Base-by-base conservation (phyloP, 2,113 vertebrate genomes). In the Recurvirostra avosetta region DNA sequence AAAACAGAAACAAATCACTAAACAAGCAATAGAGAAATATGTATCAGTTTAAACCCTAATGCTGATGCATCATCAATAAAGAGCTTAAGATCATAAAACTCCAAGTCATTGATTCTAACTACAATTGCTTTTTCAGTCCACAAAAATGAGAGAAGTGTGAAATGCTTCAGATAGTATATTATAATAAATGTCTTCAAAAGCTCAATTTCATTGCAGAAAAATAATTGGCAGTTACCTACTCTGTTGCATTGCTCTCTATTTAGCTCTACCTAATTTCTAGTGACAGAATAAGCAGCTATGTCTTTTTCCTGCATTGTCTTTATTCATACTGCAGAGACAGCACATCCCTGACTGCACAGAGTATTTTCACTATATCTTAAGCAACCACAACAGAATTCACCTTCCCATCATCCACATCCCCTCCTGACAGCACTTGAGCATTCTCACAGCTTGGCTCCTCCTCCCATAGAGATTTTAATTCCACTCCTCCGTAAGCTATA, bases 231-330 rank as follows among this genome's bases (percentile, higher is more conserved):
- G 45, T 30, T 68, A 29, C 11, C 34, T 34, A 21, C 22, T 43
- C 22, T 63, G 50, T 67, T 82, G 29, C n/a, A 63, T 19, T 52
- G 30, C 27, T 65, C 61, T 73, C 59, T 47, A 15, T 53, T 77
- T 62, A 91, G 32, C 13, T 38, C 18, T 78, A 29, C 41, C 43
- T 67, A 86, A 43, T 66, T 87, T 80, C 81, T 40, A 41, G 43
- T 26, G 15, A 56, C 5, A 36, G 47, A 83, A 87, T 26, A 50
- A 78, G 36, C 67, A 86, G n/a, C 20, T 84, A 8, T 12, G 5
- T 41, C 7, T 62, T 88, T 90, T 79, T 55, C 41, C 72, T 77
- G 17, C 0, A 0, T 47, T 1, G 0, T 27, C 63, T 80, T 86
- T 86, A 66, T 55, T 58, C 63, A 38, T 41, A 27, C 8, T 50